A percentile compares a stretch with the other conserved stretches of the same genome.
These are phyloP conservation scores for Florisuga fusca DNA, from an alignment of 2,797 vertebrate genomes.

Conservation along the genomic window DNA sequence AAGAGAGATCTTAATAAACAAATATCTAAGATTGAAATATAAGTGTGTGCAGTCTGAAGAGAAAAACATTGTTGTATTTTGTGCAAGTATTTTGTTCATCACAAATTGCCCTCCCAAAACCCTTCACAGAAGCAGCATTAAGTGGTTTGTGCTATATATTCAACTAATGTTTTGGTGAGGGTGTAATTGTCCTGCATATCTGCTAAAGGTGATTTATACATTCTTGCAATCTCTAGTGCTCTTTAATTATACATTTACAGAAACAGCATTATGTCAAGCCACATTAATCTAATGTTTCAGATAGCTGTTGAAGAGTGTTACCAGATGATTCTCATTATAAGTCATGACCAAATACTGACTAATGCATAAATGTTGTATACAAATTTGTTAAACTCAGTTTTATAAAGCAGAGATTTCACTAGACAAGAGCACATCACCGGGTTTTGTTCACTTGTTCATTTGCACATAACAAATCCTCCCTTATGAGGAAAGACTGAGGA, in stretches of 20 bases:
- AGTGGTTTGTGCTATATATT: not conserved
- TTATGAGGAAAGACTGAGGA: too few relatives aligned
- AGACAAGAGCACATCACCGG: not conserved
- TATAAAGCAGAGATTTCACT: not conserved
- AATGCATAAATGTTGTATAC: not conserved
- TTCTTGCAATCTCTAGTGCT: not conserved
- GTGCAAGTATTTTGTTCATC: not conserved
- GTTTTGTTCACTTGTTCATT: not conserved
- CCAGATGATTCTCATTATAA: not conserved
- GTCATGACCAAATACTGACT: not conserved
- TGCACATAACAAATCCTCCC: not conserved
- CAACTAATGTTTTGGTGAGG: not conserved
- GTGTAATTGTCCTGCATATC: not conserved
- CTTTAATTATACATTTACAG: slow-evolving; percentile 18
- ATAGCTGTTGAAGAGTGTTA: not conserved
- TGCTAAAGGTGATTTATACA: not conserved
- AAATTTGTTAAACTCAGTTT: not conserved
- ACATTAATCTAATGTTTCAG: not conserved
- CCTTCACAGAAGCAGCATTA: not conserved
- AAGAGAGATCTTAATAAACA: not conserved
- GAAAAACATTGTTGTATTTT: not conserved
- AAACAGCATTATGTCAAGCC: not conserved
- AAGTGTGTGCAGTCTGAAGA: not conserved
- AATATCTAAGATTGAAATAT: not conserved
- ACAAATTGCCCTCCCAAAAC: not conserved